phyloP scores from a whole-genome alignment of 2,113 vertebrate species.

The Leptocoma aspasia region DNA sequence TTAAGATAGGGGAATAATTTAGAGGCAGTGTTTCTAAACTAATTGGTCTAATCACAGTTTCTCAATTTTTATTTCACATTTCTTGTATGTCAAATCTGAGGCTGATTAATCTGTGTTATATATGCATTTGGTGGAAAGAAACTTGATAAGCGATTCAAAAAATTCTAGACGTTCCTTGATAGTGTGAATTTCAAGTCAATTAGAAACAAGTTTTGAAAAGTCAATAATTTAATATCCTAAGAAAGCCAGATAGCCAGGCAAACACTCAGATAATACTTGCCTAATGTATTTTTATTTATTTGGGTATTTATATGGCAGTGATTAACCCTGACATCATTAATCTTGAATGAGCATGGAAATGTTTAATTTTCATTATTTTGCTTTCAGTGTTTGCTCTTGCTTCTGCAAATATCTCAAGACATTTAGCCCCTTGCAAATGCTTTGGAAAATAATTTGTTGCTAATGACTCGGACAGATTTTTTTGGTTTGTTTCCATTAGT shows the following conservation, averaged over 20 bases:
- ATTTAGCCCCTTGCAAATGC: conserved; percentile 2
- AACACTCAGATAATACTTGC: neutral
- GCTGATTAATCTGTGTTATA: neutral
- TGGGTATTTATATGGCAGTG: neutral
- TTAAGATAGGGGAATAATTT: neutral
- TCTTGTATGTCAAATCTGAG: neutral
- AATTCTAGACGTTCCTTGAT: neutral
- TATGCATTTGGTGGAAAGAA: neutral
- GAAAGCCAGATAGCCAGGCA: neutral
- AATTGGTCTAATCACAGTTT: neutral
- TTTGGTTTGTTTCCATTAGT: neutral
- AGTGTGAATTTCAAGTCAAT: neutral
- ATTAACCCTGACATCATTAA: conserved; percentile 31
- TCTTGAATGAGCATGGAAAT: neutral
- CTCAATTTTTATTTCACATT: neutral
- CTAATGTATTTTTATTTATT: conserved; percentile 20
- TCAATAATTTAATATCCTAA: neutral
- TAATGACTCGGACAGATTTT: neutral
- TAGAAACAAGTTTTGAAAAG: neutral
- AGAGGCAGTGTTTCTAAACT: neutral
- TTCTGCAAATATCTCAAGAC: conserved; percentile 25
- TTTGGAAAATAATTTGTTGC: neutral
- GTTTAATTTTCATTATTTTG: conserved; percentile 35
- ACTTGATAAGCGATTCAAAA: neutral
- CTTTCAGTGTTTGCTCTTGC: neutral